phyloP scores from a whole-genome alignment of 2,113 vertebrate genomes.

The Acanthochromis polyacanthus region DNA sequence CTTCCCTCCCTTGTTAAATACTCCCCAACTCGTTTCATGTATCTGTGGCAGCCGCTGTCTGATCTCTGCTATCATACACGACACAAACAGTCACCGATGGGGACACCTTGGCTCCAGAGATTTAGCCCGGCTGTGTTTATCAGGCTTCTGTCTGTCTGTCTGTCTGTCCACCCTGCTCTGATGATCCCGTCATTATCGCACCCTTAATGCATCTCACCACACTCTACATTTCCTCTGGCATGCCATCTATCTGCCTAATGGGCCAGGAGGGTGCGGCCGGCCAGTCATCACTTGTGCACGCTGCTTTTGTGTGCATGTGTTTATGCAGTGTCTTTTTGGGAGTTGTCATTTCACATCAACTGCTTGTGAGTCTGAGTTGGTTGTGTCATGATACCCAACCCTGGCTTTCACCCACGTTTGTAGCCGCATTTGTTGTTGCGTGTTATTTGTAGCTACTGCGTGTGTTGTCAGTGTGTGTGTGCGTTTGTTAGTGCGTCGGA shows the following conservation, averaged over 20 bases:
- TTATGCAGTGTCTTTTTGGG: neutral
- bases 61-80: neutral
- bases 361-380: slow-evolving; percentile 8
- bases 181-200: slow-evolving; percentile 73
- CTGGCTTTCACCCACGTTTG: neutral
- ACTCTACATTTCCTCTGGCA: slow-evolving; percentile 70
- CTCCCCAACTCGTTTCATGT: neutral
- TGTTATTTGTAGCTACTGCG: slow-evolving; percentile 11
- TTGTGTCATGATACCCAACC: neutral
- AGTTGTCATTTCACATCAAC: slow-evolving; percentile 8
- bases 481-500: slow-evolving; percentile 25
- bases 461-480: neutral
- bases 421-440: neutral
- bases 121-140: slow-evolving; percentile 41
- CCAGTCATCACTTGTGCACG: slow-evolving; percentile 61
- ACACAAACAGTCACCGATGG: neutral
- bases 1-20: neutral
- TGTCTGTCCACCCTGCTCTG: slow-evolving; percentile 31
- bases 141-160: slow-evolving; percentile 28
- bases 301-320: slow-evolving; percentile 41
- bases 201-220: slow-evolving; percentile 78
- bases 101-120: slow-evolving; percentile 52
- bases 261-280: slow-evolving; percentile 68
- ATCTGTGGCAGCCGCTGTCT: neutral
- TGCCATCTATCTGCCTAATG: slow-evolving; percentile 79